Base-by-base conservation (phyloP, 2,888 invertebrate genomes). In the Tanaodytes sp. region DNA sequence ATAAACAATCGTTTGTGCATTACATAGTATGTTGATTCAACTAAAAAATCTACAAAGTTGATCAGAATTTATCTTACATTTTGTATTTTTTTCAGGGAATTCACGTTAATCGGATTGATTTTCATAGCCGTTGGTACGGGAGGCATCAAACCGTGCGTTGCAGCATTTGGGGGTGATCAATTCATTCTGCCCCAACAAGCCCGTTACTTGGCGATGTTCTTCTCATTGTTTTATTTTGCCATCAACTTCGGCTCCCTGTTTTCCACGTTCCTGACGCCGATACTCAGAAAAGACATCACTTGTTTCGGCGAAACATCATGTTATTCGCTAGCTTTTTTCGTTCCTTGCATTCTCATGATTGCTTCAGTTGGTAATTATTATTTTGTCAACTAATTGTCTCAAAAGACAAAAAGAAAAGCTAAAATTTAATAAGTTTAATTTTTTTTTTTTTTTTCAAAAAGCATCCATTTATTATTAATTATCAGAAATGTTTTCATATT, bases 91-190 rank as follows among this genome's bases (percentile, higher is more conserved):
- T 82, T 31, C 86, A 92, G 91, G 75, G 85, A 86, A 75, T 87
- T 90, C 45, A 90, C 91, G n/a, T 87, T 92, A 19, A 1, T 91
- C 16, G 92, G 92, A 0, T 85, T 94, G 12, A 75, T 91, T 0
- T 84, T 93, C 19, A 94, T 98, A 76, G 96, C 96, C 0, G 77
- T 96, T 11, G 97, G 96, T 0, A 96, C 96, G 0, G 97, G 97
- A 1, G 97, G 97, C 1, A 98, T 98, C 76, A 98, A 98, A 81
- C 97, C 97, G 0, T 97, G 97, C 80, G 97, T 98, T 0, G 89
- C 95, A 0, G 95, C 97, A 0, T 97, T 98, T 83, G 98, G 97
- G 0, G 97, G 97, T 0, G 97, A 98, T 84, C 97, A 97, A 85
- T 96, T 97, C 84, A 87, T 90, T 45, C 76, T 94, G 45, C 93